Conservation (phyloP, 2,797 vertebrate species). For the Australoheros facetus region DNA sequence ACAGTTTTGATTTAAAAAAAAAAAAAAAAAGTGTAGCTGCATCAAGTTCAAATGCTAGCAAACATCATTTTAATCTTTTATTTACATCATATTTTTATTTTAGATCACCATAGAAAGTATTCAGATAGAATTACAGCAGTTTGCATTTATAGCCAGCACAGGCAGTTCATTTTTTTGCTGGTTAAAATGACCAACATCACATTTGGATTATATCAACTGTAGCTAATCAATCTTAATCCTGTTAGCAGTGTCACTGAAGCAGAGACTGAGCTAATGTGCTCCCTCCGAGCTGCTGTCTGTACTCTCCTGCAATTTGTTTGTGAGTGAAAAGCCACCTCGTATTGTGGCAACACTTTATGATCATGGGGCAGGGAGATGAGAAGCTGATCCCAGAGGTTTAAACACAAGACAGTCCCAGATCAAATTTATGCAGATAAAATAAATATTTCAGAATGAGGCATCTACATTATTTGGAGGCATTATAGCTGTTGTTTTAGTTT, state of each 20-base stretch:
- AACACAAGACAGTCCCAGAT: neutral
- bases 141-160: neutral
- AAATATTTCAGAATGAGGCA: neutral
- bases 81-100: no score
- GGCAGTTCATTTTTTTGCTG: neutral
- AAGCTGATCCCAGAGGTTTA: neutral
- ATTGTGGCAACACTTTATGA: neutral
- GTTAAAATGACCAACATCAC: neutral
- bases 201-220: neutral
- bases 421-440: neutral
- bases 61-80: no score
- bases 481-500: neutral
- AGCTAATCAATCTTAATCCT: neutral
- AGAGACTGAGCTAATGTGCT: neutral
- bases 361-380: neutral
- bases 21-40: neutral
- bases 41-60: no score
- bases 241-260: neutral
- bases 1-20: no score
- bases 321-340: neutral
- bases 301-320: no score
- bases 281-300: neutral
- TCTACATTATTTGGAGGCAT: neutral
- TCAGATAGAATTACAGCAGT: neutral
- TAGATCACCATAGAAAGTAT: neutral